These are phyloP conservation scores for Drosophila siamana DNA, from an alignment of 2,888 invertebrate genomes.

Conservation along the genomic window DNA sequence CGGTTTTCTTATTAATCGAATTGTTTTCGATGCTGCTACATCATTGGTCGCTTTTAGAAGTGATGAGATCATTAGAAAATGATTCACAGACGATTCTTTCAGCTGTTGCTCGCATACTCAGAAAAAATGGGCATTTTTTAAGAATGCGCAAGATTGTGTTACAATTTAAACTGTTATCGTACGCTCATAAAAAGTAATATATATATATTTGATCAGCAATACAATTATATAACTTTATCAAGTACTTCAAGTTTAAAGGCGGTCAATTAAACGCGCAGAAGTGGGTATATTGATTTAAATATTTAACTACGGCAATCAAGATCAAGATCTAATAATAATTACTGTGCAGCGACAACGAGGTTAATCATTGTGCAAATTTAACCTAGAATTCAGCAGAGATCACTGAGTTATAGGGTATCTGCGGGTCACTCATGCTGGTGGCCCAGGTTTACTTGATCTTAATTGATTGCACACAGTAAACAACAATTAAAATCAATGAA, in stretches of 20 bases:
- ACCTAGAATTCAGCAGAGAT: neutral
- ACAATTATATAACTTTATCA: too few species aligned
- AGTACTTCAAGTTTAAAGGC: too few species aligned
- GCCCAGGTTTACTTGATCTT: slow-evolving; percentile 1
- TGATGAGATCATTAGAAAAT: slow-evolving; percentile 45
- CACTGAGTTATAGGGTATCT: slow-evolving; percentile 5
- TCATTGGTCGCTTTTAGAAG: slow-evolving; percentile 5
- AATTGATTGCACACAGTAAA: slow-evolving; percentile 30
- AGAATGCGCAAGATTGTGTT: neutral
- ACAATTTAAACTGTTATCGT: neutral
- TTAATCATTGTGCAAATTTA: neutral
- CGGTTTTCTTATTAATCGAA: neutral
- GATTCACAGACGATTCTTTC: slow-evolving; percentile 17
- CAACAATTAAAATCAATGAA: slow-evolving; percentile 33
- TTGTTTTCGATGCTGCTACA: neutral
- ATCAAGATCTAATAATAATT: too few species aligned
- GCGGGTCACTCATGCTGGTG: neutral
- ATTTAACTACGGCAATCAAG: too few species aligned
- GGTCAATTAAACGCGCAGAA: too few species aligned
- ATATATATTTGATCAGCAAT: neutral
- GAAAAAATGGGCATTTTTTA: neutral
- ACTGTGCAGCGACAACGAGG: too few species aligned
- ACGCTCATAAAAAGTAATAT: neutral
- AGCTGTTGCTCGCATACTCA: neutral
- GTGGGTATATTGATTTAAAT: too few species aligned